Evolutionary conservation across 1,140 invertebrate species (phyloP), one percentile per base, ranked within the genome.

Genomic region (Solenopsis invicta): DNA sequence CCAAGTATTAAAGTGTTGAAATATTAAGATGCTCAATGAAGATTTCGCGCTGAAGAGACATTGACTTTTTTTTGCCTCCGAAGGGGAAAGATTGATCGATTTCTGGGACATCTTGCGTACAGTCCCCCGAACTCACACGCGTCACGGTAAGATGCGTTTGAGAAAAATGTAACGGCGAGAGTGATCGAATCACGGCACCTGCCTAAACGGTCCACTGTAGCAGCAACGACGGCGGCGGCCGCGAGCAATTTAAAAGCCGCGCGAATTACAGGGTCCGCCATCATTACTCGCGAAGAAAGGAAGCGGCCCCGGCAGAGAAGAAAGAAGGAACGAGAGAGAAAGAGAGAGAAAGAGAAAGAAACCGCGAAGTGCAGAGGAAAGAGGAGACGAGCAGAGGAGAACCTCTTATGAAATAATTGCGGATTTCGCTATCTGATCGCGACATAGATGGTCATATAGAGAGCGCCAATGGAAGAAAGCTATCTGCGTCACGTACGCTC

Each of bases 131-230:
- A 50, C 24, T 62, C 54, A 37, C 45, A 21, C 74, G 61, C 82
- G 72, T 64, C 80, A 75, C 69, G 69, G 62, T 85, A 66, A 64
- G 45, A 6, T n/a, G 59, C n/a, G 48, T 48, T 48, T 5, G 67
- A 66, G 24, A 75, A 81, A 45, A 76, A 76, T 78, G 59, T 78
- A 85, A 85, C 82, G 10, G 18, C 10, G 45, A 77, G 71, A 76
- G 62, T 86, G 85, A 90, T 90, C 89, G 88, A 87, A 90, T 89
- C 88, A 74, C 80, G 88, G 86, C 89, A 90, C 89, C 88, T 90
- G 89, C 64, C 67, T 74, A 78, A 87, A 59, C 75, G 88, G 64
- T 82, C 50, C 37, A 10, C 74, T 77, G n/a, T 59, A 61, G 69
- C 41, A 62, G 69, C 54, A 71, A 24, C 66, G 59, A 54, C 54